Evolutionary conservation across 2,113 vertebrate species (phyloP).

Genomic region (Gavia stellata): DNA sequence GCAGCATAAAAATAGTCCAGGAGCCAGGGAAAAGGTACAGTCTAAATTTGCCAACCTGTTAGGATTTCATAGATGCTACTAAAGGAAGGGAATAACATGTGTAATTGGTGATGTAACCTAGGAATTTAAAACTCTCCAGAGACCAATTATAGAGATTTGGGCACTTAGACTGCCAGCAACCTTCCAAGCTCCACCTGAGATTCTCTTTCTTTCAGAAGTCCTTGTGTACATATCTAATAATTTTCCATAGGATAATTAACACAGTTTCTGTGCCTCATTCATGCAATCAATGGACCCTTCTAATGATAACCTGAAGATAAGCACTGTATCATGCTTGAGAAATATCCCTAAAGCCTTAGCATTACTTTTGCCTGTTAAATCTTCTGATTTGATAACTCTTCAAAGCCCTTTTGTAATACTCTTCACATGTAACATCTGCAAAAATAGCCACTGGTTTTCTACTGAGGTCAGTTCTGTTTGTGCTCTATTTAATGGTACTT

Average conservation of each 20-base stretch:
- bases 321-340: background rate
- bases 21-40: background rate
- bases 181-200: background rate
- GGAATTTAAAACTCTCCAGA: background rate
- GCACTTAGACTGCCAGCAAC: background rate
- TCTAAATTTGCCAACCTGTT: background rate
- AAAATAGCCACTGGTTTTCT: background rate
- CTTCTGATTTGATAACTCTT: background rate
- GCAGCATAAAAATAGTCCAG: background rate
- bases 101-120: background rate
- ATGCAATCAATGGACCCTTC: background rate
- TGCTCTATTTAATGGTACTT: background rate
- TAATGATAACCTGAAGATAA: background rate
- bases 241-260: background rate
- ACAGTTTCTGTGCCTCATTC: background rate
- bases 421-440: background rate
- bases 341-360: background rate
- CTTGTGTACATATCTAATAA: background rate
- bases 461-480: background rate
- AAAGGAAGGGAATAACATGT: background rate
- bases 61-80: background rate
- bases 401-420: background rate
- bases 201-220: background rate
- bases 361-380: background rate
- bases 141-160: slow-evolving; percentile 6